Percentiles rank a stretch among this genome's conserved stretches.
Conservation (phyloP, 2,797 vertebrate species). For the Stomatorhinus walkeri region DNA sequence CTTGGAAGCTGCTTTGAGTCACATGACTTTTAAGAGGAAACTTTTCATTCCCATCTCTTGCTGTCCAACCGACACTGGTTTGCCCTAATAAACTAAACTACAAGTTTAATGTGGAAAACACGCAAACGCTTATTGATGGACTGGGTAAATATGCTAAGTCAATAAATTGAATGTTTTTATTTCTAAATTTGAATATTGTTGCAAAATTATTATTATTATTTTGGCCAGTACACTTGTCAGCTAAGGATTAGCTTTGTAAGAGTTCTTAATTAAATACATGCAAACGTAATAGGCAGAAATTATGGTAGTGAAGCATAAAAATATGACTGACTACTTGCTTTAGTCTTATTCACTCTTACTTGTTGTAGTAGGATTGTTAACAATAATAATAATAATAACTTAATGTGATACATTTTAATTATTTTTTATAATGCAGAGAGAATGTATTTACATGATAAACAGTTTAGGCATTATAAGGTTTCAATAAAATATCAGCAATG, state of each 20-base stretch:
- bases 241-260: not conserved
- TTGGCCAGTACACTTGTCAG: not conserved
- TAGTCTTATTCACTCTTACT: not conserved
- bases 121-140: not conserved
- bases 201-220: not conserved
- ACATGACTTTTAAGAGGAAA: not conserved
- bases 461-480: not conserved
- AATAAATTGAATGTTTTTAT: constrained; percentile 4
- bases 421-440: not conserved
- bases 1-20: constrained; percentile 1
- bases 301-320: not conserved
- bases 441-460: not conserved
- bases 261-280: not conserved
- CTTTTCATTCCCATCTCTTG: not conserved
- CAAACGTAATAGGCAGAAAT: not conserved
- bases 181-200: not conserved
- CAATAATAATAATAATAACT: not conserved
- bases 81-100: constrained; percentile 11
- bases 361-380: not conserved
- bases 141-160: constrained; percentile 7
- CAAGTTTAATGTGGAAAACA: not conserved
- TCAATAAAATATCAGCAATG: not conserved
- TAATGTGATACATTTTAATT: not conserved
- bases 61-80: not conserved
- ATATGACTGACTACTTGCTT: not conserved